Conservation (phyloP, 1,140 invertebrate species). For the Anastatus disparis region DNA sequence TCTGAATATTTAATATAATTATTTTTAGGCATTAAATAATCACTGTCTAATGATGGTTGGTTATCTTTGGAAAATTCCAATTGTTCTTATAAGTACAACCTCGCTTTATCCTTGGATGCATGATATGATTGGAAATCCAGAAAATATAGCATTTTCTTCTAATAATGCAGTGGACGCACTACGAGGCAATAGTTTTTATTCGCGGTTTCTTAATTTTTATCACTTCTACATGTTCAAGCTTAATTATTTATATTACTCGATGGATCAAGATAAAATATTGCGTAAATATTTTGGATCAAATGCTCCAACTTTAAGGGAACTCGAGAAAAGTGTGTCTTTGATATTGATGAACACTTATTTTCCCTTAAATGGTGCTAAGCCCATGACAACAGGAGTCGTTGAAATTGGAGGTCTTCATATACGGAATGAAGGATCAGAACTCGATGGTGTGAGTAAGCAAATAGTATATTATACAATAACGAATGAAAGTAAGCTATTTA, state of each 20-base stretch:
- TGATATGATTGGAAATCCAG: constrained; percentile 72
- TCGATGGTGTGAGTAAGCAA: constrained; percentile 49
- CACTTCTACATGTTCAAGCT: constrained; percentile 37
- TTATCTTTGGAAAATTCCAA: constrained; percentile 69
- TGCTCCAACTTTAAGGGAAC: constrained; percentile 56
- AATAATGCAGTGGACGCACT: constrained; percentile 68
- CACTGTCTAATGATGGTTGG: constrained; percentile 69
- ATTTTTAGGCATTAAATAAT: too few species aligned
- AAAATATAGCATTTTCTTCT: constrained; percentile 71
- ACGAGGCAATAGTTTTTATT: constrained; percentile 70
- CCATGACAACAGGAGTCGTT: constrained; percentile 64
- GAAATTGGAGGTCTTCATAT: constrained; percentile 73
- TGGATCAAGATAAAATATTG: constrained; percentile 51
- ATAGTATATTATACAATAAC: too few species aligned
- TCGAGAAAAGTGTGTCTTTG: constrained; percentile 66
- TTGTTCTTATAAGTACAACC: constrained; percentile 70
- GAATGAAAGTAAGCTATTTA: too few species aligned
- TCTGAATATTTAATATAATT: too few species aligned
- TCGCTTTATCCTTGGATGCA: constrained; percentile 73
- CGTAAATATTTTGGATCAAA: constrained; percentile 60
- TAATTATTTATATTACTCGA: constrained; percentile 45
- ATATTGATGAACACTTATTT: constrained; percentile 71
- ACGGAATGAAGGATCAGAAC: constrained; percentile 47
- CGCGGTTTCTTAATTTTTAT: constrained; percentile 68
- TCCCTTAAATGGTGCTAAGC: constrained; percentile 63